Evolutionary conservation across 2,113 vertebrate species (phyloP), one percentile per base, ranked within the genome.

Genomic region (Leptodactylus fuscus): DNA sequence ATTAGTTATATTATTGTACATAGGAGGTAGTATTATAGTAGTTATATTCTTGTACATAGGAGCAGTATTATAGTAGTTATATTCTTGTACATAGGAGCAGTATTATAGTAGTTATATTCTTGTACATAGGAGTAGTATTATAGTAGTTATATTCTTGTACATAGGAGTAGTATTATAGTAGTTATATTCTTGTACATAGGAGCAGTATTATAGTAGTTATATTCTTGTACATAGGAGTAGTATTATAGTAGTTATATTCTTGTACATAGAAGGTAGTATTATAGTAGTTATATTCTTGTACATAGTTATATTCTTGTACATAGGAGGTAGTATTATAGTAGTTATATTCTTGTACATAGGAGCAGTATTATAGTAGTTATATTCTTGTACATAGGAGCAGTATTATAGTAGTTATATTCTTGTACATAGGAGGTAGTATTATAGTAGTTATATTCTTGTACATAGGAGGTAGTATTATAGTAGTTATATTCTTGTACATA

Each of bases 11-110:
- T 60, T 60, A n/a, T 12, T 60, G 55, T 60, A 60, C 9, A 60
- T 60, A 27, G 55, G 24, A 5, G 41, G 55, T 24, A 60, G 55
- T 60, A 60, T 60, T 60, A 60, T 60, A 60, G 55, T 60, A 60
- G 55, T 60, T 27, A 60, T 60, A 60, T 60, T 60, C 55, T 27
- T 60, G 55, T 60, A 60, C 24, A 60, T 60, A 27, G 55, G 55
- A 3, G 55, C 55, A 60, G 55, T 60, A 69, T 22, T 87, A 82
- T 53, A 53, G 87, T 62, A 62, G 58, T 62, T 62, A 29, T 62
- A 62, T 29, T 62, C 58, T 29, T 62, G 58, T 62, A 62, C 24
- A 62, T 62, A 62, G 58, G n/a, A 4, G 58, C 55, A 58, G 55
- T 58, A 58, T 58, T 58, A 58, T 58, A 24, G 55, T 58, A 58